phyloP scores from a whole-genome alignment of 30 jellyfish, hydroid and myxozoan species.

The Nemopilema nomurai region DNA sequence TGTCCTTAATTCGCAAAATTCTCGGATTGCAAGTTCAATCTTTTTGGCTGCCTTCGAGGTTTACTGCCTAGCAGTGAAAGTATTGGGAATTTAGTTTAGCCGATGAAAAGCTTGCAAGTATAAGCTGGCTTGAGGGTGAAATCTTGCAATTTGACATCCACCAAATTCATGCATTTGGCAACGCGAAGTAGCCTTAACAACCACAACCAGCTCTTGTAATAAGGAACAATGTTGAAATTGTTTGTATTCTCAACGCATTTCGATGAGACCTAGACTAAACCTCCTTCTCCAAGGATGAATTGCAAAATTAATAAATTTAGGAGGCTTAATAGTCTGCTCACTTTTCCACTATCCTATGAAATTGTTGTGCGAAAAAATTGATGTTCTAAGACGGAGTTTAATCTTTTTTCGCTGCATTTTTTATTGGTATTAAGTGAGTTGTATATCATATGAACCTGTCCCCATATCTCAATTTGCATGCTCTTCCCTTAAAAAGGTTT shows the following conservation, averaged over 20 bases:
- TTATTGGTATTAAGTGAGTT: no score
- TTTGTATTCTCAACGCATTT: background rate
- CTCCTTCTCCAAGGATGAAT: background rate
- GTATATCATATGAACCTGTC: no score
- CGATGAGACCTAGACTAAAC: background rate
- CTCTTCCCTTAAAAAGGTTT: no score
- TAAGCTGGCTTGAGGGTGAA: no score
- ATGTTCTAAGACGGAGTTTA: background rate
- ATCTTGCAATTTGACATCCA: background rate
- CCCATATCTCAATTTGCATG: no score
- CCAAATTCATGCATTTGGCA: background rate
- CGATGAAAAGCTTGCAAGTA: background rate
- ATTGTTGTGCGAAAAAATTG: background rate
- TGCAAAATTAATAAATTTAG: no score
- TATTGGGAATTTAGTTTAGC: background rate
- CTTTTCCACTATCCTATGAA: background rate
- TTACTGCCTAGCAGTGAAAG: background rate
- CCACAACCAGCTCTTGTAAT: background rate
- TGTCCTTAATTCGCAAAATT: background rate
- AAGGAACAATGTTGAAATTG: background rate
- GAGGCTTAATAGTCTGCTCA: background rate
- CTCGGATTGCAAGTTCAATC: background rate
- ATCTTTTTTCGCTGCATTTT: background rate
- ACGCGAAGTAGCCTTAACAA: background rate
- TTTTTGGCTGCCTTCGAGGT: background rate